Conservation (phyloP, 92 coral and sea anemone species). For the Epizoanthus illoricatus region DNA sequence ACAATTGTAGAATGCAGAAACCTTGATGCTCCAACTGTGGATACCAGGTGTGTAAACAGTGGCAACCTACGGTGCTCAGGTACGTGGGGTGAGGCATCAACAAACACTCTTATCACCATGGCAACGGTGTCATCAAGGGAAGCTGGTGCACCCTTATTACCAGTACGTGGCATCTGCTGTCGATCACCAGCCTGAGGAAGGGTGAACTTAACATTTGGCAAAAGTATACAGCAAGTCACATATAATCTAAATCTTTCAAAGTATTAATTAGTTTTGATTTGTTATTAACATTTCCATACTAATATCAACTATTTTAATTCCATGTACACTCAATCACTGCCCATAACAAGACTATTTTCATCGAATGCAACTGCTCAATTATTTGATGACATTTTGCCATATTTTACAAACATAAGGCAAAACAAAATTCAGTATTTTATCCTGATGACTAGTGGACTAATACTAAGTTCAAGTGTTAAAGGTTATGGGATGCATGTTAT, state of each 20-base stretch:
- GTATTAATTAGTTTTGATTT: no score
- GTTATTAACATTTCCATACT: no score
- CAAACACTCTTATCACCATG: conserved; percentile 93
- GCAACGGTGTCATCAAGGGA: conserved; percentile 77
- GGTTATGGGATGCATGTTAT: no score
- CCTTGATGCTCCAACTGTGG: conserved; percentile 77
- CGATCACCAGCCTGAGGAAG: conserved; percentile 80
- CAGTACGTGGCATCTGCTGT: conserved; percentile 64
- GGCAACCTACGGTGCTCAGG: conserved; percentile 97
- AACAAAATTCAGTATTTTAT: no score
- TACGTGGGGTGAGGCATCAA: conserved; percentile 96
- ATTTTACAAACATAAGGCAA: no score
- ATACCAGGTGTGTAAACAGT: conserved; percentile 79
- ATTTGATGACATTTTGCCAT: no score
- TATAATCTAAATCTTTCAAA: no score
- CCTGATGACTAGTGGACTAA: no score
- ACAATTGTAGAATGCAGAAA: conserved; percentile 77
- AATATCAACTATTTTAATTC: neutral
- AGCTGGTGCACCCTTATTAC: conserved; percentile 51
- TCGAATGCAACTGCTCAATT: no score
- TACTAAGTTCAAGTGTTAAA: no score
- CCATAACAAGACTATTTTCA: neutral
- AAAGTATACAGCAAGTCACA: neutral
- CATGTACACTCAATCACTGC: neutral
- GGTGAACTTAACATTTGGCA: neutral